Conservation (phyloP, 2,797 vertebrate species). For the Myotis vivesi region DNA sequence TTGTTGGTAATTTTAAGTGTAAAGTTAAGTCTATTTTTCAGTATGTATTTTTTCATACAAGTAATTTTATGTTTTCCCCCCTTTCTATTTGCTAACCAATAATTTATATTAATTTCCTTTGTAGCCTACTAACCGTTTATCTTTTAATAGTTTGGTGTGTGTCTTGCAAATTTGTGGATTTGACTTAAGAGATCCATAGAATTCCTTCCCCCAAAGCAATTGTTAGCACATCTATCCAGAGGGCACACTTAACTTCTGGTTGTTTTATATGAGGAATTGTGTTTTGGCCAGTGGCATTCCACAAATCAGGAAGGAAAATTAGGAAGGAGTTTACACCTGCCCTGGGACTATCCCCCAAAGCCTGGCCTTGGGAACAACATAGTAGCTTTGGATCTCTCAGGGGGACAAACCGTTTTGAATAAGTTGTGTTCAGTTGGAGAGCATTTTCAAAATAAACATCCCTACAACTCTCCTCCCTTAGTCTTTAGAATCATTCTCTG, state of each 20-base stretch:
- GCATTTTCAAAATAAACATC: neutral
- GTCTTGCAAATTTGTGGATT: neutral
- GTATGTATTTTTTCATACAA: neutral
- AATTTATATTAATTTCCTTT: slow-evolving; percentile 23
- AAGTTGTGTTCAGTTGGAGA: neutral
- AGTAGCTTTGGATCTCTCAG: neutral
- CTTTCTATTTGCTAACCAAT: neutral
- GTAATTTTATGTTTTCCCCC: neutral
- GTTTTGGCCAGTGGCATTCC: neutral
- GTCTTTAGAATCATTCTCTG: neutral
- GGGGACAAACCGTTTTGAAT: neutral
- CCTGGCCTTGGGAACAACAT: neutral
- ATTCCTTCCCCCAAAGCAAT: neutral
- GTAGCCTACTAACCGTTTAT: neutral
- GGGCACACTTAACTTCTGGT: neutral
- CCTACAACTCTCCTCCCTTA: neutral
- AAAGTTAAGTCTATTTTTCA: neutral
- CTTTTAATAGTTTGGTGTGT: neutral
- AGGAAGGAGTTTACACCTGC: neutral
- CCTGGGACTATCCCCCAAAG: neutral
- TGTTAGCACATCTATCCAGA: neutral
- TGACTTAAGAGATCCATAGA: neutral
- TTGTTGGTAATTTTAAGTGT: neutral
- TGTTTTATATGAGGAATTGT: neutral
- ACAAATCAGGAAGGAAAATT: neutral